phyloP scores from a whole-genome alignment of 2,797 vertebrate species.

The Tamandua tetradactyla region DNA sequence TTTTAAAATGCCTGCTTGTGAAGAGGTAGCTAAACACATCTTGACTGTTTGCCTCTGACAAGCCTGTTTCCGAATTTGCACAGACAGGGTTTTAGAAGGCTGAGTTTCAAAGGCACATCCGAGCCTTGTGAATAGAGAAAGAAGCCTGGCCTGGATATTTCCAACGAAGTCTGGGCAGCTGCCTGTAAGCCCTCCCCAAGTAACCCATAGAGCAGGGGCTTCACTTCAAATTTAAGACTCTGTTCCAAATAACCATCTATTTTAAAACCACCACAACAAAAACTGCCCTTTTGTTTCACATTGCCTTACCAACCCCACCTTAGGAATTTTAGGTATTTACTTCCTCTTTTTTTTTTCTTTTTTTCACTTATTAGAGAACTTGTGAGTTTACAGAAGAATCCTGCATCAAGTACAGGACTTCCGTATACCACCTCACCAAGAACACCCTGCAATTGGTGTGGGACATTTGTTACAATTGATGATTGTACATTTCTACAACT shows the following conservation, averaged over 20 bases:
- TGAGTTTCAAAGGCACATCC: slow-evolving; percentile 60
- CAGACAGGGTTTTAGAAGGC: slow-evolving; percentile 40
- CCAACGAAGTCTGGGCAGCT: slow-evolving; percentile 71
- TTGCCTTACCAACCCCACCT: background rate
- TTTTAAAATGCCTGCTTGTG: slow-evolving; percentile 56
- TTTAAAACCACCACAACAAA: slow-evolving; percentile 60
- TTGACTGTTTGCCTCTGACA: background rate
- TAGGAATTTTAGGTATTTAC: background rate
- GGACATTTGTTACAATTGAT: no score
- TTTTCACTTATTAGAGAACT: no score
- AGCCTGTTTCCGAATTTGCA: slow-evolving; percentile 1
- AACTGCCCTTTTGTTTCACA: background rate
- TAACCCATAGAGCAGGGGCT: slow-evolving; percentile 46
- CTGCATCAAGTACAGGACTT: no score
- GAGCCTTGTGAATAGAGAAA: background rate
- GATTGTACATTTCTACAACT: no score
- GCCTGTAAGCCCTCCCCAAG: slow-evolving; percentile 58
- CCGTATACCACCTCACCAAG: no score
- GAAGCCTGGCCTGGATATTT: slow-evolving; percentile 48
- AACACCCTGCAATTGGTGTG: no score
- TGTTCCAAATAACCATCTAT: slow-evolving; percentile 55
- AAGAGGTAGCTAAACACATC: slow-evolving; percentile 43
- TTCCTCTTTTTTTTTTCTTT: background rate
- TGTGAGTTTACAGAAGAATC: no score
- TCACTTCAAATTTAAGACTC: slow-evolving; percentile 72